These are phyloP conservation scores for Poeciliopsis occidentalis DNA, from an alignment of 2,113 vertebrate species.

Conservation along the genomic window DNA sequence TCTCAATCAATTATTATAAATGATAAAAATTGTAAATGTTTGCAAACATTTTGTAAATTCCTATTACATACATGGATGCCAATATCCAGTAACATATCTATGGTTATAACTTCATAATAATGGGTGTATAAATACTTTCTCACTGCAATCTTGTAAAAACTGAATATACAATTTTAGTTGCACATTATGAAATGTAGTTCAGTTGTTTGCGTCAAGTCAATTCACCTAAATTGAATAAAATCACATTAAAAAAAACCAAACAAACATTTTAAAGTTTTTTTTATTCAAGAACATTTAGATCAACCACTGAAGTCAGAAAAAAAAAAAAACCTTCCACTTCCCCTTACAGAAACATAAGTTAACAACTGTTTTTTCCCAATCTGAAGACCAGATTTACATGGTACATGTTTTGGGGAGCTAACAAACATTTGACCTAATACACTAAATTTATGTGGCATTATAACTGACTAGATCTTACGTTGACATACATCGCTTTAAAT, in stretches of 20 bases:
- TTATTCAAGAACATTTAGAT: constrained; percentile 82
- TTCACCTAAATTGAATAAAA: neutral
- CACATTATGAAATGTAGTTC: too few relatives aligned
- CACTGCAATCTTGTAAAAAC: too few relatives aligned
- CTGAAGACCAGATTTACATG: constrained; percentile 68
- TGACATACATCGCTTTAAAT: constrained; percentile 71
- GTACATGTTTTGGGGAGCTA: constrained; percentile 61
- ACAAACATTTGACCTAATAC: constrained; percentile 65
- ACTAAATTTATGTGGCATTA: constrained; percentile 56
- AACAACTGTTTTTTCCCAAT: constrained; percentile 65
- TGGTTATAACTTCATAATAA: too few relatives aligned
- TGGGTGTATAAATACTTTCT: too few relatives aligned
- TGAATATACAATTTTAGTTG: too few relatives aligned
- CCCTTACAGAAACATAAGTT: constrained; percentile 75
- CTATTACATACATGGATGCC: too few relatives aligned
- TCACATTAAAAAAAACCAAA: neutral
- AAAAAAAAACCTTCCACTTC: constrained; percentile 70
- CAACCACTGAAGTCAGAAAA: constrained; percentile 66
- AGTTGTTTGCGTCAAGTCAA: too few relatives aligned
- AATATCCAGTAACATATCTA: too few relatives aligned
- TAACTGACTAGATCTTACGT: constrained; percentile 60
- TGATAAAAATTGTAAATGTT: too few relatives aligned
- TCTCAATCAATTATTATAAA: too few relatives aligned
- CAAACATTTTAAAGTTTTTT: constrained; percentile 62
- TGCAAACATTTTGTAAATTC: too few relatives aligned